Conservation (phyloP, 2,797 vertebrate genomes). For the Phaenicophaeus curvirostris region DNA sequence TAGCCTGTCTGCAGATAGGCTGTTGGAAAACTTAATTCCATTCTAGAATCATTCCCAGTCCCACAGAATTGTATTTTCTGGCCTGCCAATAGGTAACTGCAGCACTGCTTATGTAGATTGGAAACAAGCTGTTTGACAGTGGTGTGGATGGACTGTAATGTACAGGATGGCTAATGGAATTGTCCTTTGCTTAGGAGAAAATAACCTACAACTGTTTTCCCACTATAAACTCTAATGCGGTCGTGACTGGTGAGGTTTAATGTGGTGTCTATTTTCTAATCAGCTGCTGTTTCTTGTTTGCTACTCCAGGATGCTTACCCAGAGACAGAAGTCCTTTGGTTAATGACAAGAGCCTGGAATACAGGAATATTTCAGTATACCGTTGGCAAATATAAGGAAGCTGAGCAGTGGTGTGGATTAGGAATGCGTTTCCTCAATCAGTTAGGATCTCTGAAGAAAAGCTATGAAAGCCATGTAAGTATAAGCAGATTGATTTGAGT, state of each 20-base stretch:
- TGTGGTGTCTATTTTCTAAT: not conserved
- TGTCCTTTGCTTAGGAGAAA: not conserved
- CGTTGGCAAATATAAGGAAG: slow-evolving; percentile 80
- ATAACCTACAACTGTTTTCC: not conserved
- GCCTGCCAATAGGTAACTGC: not conserved
- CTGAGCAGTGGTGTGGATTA: slow-evolving; percentile 89
- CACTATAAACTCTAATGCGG: not conserved
- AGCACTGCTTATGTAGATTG: not conserved
- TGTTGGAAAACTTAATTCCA: not conserved
- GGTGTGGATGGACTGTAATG: not conserved
- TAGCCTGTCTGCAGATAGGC: not conserved
- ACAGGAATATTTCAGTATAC: slow-evolving; percentile 87
- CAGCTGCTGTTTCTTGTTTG: slow-evolving; percentile 22
- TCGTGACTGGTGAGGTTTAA: not conserved
- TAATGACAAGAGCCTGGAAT: slow-evolving; percentile 93
- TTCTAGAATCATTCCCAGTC: not conserved
- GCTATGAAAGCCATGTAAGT: slow-evolving; percentile 87
- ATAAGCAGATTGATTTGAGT: not conserved
- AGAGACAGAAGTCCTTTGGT: slow-evolving; percentile 89
- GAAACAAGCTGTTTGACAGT: not conserved
- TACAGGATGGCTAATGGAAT: not conserved
- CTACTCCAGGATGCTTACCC: slow-evolving; percentile 80
- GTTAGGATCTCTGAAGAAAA: slow-evolving; percentile 86
- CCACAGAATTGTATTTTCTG: not conserved
- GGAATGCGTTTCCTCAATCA: slow-evolving; percentile 86